Evolutionary conservation across 2,797 vertebrate species (phyloP).

Genomic region (Gadopsis bispinosus): DNA sequence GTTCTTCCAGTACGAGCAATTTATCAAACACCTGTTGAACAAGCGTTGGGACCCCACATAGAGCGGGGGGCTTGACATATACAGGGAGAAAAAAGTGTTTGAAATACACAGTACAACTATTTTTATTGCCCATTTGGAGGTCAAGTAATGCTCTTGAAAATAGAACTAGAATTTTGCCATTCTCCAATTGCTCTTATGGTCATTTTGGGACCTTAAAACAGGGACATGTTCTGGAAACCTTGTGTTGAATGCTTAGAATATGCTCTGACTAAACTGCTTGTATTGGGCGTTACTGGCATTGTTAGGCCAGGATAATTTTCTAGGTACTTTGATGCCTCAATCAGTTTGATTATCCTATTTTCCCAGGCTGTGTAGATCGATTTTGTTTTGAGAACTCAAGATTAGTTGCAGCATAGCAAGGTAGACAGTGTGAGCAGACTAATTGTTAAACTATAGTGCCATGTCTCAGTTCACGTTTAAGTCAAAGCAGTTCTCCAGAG

Average conservation of each 20-base stretch:
- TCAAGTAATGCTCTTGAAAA: no score
- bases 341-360: background rate
- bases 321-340: background rate
- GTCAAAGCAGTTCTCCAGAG: constrained; percentile 39
- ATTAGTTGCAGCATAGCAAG: background rate
- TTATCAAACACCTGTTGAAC: constrained; percentile 19
- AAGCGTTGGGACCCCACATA: background rate
- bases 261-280: background rate
- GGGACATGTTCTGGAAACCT: no score
- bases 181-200: no score
- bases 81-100: background rate
- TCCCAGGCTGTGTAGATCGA: background rate
- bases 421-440: background rate
- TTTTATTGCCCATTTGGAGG: no score
- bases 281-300: background rate
- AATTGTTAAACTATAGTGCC: constrained; percentile 23
- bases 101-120: no score
- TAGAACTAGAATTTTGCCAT: background rate
- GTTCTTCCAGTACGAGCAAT: background rate
- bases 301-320: background rate
- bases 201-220: no score
- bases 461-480: constrained; percentile 36
- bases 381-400: background rate
- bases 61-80: no score
- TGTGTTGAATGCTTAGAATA: background rate